phyloP scores from a whole-genome alignment of 2,113 vertebrate species.

The Lasiurus borealis region DNA sequence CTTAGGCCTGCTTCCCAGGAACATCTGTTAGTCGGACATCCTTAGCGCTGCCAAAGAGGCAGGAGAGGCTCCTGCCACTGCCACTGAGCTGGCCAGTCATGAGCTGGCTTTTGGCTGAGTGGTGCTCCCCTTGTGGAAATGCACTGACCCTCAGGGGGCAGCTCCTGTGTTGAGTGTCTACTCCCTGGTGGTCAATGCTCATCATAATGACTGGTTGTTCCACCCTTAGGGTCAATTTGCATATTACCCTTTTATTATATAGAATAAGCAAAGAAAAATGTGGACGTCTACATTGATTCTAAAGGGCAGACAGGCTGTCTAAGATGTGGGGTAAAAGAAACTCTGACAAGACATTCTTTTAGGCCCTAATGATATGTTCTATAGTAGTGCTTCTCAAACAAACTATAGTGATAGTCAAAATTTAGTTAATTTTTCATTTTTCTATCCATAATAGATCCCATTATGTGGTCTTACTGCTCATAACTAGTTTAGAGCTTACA shows the following conservation, averaged over 20 bases:
- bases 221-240: too few species aligned
- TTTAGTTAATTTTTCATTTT: not conserved
- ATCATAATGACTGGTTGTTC: accelerated
- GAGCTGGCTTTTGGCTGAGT: too few species aligned
- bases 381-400: not conserved
- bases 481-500: not conserved
- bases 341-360: not conserved
- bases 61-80: too few species aligned
- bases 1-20: too few species aligned
- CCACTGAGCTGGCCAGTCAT: too few species aligned
- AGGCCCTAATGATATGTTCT: not conserved
- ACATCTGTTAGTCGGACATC: too few species aligned
- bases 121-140: too few species aligned
- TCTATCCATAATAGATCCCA: not conserved
- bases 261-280: not conserved
- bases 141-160: too few species aligned
- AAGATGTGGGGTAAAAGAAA: not conserved
- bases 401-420: not conserved
- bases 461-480: not conserved
- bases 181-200: too few species aligned
- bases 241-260: too few species aligned
- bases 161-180: too few species aligned
- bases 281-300: not conserved
- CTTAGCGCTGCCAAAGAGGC: too few species aligned
- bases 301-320: not conserved